phyloP scores from a whole-genome alignment of 1,140 invertebrate species.

The Nebria ingens region DNA sequence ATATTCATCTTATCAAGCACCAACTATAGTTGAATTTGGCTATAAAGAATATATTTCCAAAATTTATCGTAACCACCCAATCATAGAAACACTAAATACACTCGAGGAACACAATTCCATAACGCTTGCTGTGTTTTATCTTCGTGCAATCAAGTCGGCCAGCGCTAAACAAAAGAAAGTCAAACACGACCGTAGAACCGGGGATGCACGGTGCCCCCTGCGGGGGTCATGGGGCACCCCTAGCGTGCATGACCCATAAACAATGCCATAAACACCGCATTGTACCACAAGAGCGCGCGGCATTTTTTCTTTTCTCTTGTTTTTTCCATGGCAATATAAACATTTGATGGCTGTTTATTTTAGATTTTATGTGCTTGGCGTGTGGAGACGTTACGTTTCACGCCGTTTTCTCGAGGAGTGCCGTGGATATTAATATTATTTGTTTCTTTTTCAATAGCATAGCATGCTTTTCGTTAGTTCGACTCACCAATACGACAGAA shows the following conservation, averaged over 20 bases:
- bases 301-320: no score
- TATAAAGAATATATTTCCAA: no score
- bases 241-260: slow-evolving; percentile 20
- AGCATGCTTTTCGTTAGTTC: slow-evolving; percentile 12
- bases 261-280: slow-evolving; percentile 22
- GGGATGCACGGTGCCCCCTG: neutral
- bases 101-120: neutral
- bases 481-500: neutral
- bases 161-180: neutral
- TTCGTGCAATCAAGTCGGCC: neutral
- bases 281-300: slow-evolving; percentile 14
- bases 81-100: neutral
- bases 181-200: neutral
- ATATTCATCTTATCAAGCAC: no score
- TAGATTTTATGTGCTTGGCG: slow-evolving; percentile 19
- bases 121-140: neutral
- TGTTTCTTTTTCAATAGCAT: neutral
- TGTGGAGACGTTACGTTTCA: neutral
- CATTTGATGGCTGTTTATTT: slow-evolving; percentile 24
- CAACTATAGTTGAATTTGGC: no score
- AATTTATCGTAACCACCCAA: neutral
- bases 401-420: neutral
- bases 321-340: slow-evolving; percentile 23
- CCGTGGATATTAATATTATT: neutral
- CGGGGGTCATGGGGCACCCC: slow-evolving; percentile 8